Conservation (phyloP, 2,888 invertebrate species). For the Agrotis segetum region DNA sequence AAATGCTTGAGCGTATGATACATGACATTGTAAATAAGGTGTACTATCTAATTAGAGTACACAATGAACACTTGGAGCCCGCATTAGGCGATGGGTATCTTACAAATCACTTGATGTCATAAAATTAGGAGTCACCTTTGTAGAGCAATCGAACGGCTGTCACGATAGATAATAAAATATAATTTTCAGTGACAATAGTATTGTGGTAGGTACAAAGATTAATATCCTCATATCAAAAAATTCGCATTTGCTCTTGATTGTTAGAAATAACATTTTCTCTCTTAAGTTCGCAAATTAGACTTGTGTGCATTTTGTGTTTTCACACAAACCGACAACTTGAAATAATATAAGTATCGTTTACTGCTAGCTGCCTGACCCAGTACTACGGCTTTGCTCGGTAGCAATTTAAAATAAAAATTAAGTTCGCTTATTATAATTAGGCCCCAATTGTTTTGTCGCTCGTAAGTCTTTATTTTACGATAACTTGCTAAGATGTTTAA, state of each 20-base stretch:
- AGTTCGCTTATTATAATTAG: no score
- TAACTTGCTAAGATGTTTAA: no score
- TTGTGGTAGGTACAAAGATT: background rate
- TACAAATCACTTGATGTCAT: constrained; percentile 3
- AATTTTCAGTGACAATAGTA: background rate
- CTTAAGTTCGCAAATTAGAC: background rate
- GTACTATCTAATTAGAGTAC: constrained; percentile 31
- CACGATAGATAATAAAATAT: background rate
- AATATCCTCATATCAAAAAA: background rate
- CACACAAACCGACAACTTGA: background rate
- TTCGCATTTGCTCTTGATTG: background rate
- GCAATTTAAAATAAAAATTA: no score
- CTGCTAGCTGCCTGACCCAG: no score
- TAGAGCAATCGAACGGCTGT: constrained; percentile 10
- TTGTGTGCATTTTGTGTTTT: background rate
- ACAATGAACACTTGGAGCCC: constrained; percentile 33
- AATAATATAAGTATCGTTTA: background rate
- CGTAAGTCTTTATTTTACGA: no score
- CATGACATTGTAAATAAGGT: constrained; percentile 9
- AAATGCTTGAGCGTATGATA: background rate
- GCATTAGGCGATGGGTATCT: constrained; percentile 19
- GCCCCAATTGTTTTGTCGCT: no score
- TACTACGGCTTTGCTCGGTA: no score
- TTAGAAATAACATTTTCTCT: background rate
- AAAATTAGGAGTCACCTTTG: constrained; percentile 23